Conservation (phyloP, 2,113 vertebrate genomes). For the Tylochromis polylepis region DNA sequence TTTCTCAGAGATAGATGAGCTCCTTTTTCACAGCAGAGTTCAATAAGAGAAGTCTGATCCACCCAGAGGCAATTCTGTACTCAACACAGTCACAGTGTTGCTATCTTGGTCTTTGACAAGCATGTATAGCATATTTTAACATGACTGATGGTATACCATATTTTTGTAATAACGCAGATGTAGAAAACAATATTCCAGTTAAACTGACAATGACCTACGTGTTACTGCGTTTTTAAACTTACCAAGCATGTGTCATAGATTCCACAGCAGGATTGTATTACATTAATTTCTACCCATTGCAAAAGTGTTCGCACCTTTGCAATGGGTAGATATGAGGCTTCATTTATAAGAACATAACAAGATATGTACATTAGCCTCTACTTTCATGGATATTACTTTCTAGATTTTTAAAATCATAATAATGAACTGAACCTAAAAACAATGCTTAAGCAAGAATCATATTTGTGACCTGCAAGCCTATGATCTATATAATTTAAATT, state of each 20-base stretch:
- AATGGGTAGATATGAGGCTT: not conserved
- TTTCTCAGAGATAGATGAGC: conserved; percentile 25
- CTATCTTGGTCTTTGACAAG: not conserved
- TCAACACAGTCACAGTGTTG: not conserved
- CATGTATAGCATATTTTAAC: not conserved
- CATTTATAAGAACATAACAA: not conserved
- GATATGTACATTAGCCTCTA: not conserved
- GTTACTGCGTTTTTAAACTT: not conserved
- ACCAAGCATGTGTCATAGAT: not conserved
- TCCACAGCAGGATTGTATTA: not conserved
- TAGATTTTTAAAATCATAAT: not conserved
- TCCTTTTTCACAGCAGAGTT: conserved; percentile 21
- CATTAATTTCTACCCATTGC: not conserved
- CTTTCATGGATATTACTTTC: not conserved
- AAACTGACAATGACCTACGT: not conserved
- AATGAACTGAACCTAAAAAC: not conserved
- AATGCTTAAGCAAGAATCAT: not conserved
- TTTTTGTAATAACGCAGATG: not conserved
- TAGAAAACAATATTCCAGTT: not conserved
- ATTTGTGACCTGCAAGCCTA: not conserved
- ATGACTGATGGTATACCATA: not conserved
- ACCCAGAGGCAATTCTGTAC: conserved; percentile 20
- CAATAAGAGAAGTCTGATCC: conserved; percentile 34
- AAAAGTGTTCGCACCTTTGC: not conserved
- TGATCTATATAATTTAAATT: not conserved